Conservation (phyloP, 2,888 invertebrate genomes). For the Microdon myrmicae region DNA sequence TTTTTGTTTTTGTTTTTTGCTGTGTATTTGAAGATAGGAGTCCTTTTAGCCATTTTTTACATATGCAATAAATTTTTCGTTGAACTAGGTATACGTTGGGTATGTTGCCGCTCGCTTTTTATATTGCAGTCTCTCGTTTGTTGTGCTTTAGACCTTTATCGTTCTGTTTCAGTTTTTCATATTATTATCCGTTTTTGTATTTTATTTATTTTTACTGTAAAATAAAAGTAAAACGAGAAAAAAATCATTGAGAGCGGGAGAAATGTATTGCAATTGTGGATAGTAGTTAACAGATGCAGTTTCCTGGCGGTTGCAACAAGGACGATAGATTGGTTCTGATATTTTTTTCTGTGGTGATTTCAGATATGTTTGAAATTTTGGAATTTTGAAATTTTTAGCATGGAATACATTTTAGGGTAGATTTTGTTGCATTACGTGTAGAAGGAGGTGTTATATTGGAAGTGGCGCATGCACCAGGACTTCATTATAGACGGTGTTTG, state of each 20-base stretch:
- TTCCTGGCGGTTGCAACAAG: no score
- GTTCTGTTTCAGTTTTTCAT: constrained; percentile 35
- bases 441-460: constrained; percentile 46
- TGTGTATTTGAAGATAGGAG: constrained; percentile 23
- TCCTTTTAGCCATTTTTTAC: constrained; percentile 6
- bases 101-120: constrained; percentile 10
- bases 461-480: constrained; percentile 49
- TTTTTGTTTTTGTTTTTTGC: constrained; percentile 24
- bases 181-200: constrained; percentile 4
- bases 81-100: constrained; percentile 25
- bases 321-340: not conserved
- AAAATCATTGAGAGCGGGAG: constrained; percentile 47
- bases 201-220: constrained; percentile 32
- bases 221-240: no score
- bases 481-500: constrained; percentile 20
- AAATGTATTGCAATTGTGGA: constrained; percentile 38
- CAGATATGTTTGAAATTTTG: not conserved
- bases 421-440: no score
- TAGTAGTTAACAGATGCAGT: no score
- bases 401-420: no score
- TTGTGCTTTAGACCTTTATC: constrained; percentile 39
- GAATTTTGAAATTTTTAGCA: constrained; percentile 17
- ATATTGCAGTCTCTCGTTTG: constrained; percentile 11
- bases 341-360: not conserved
- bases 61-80: constrained; percentile 41